Evolutionary conservation across 2,888 invertebrate genomes (phyloP), one percentile per base, ranked within the genome.

Genomic region (Temnothorax ravouxi): DNA sequence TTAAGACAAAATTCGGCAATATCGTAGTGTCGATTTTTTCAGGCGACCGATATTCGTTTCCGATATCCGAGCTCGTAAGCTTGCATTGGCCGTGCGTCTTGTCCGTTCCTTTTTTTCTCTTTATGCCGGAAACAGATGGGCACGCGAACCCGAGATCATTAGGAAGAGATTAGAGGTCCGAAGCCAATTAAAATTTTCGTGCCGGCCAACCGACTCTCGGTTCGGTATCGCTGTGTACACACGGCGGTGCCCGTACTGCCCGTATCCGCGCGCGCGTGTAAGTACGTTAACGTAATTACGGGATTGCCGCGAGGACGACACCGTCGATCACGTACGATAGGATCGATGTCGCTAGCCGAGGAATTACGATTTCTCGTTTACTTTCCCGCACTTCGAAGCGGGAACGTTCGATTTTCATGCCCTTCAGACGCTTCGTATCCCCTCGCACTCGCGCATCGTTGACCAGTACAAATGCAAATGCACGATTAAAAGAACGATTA

Each of bases 61-160:
- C 56, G 56, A 59, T 66, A 11, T 47, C 71, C 59, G 71, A 52
- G 61, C 50, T 77, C 52, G 67, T 79, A 79, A 61, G 54, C 69
- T 83, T 21, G 67, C 61, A 47, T 29, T 47, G 62, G 62, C 41
- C 47, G 62, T 83, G 69, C 50, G 52, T 83, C 79, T 61, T 74
- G 62, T 61, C 52, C 61, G 66, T 61, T 67, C 4, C 44, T 76
- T 84, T 83, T 61, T 69, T 62, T 67, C 83, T 61, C 47, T 54
- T 75, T 54, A 83, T 79, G 76, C 86, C 86, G 87, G 88, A 89
- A 89, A 88, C 89, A 87, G 88, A 89, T 87, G 89, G 87, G 61
- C 74, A 67, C 71, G 80, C 75, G 83, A 61, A 34, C 4, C 59
- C 77, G 66, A 88, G 88, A 88, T 88, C 83, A 88, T 88, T 87